phyloP scores from a whole-genome alignment of 2,113 vertebrate genomes.

The Triplophysa siluroides region DNA sequence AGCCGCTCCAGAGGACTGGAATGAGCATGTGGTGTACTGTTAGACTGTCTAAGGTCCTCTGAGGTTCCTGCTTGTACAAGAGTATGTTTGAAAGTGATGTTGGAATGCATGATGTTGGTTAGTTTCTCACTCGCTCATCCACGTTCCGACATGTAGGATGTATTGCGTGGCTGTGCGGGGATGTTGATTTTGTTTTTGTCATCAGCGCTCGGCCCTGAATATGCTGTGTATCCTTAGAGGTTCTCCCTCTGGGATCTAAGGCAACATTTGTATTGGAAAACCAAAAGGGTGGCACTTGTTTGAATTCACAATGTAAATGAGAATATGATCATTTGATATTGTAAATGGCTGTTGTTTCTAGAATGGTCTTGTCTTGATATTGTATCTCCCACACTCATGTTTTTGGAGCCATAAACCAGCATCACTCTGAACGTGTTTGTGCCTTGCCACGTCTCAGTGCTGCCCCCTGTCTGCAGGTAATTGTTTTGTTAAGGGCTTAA shows the following conservation, averaged over 20 bases:
- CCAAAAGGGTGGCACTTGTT: neutral
- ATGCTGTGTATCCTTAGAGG: neutral
- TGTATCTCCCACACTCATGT: neutral
- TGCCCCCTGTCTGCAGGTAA: conserved; percentile 6
- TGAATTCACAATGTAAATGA: conserved; percentile 15
- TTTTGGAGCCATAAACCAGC: neutral
- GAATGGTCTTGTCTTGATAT: neutral
- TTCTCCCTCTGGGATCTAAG: neutral
- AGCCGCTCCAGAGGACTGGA: neutral
- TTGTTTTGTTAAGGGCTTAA: neutral
- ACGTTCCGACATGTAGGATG: conserved; percentile 11
- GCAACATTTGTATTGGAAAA: neutral
- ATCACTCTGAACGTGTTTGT: neutral
- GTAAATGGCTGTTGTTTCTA: conserved; percentile 7
- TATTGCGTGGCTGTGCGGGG: neutral
- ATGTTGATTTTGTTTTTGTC: neutral
- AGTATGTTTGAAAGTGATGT: conserved; percentile 1
- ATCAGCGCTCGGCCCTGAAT: neutral
- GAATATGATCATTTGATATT: neutral
- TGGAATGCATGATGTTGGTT: neutral
- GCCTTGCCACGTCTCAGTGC: conserved; percentile 13
- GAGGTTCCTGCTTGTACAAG: conserved; percentile 13
- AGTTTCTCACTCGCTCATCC: conserved; percentile 1
- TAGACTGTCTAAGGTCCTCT: neutral
- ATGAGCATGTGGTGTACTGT: conserved; percentile 20